Conservation (phyloP, 2,797 vertebrate species). For the Pelochelys cantorii region DNA sequence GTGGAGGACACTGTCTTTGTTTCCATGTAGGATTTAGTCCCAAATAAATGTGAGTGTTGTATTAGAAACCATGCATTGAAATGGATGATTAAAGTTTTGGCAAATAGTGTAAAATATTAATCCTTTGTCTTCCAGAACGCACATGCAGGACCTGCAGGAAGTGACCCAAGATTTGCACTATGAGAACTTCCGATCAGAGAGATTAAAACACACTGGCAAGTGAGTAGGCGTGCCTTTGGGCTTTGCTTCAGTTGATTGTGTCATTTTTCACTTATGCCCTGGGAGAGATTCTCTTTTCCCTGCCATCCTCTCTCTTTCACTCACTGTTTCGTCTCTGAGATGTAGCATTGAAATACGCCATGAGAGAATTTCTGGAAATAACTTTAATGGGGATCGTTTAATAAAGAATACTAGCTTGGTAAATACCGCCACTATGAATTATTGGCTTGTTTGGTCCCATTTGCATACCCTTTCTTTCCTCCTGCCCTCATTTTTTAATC, state of each 20-base stretch:
- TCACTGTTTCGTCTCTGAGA: background rate
- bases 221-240: conserved; percentile 45
- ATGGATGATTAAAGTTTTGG: background rate
- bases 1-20: background rate
- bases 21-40: background rate
- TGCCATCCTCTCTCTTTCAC: background rate
- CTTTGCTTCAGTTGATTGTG: background rate
- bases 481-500: background rate
- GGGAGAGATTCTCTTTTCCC: background rate
- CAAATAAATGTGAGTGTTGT: background rate
- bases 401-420: accelerated
- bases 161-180: conserved; percentile 93
- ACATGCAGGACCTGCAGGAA: conserved; percentile 94
- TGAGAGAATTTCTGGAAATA: background rate
- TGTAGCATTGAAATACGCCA: background rate
- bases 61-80: background rate
- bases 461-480: background rate
- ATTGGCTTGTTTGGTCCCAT: background rate
- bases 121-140: conserved; percentile 82
- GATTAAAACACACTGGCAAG: conserved; percentile 88
- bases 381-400: background rate
- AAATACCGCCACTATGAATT: background rate
- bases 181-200: conserved; percentile 94
- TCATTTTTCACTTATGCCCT: background rate
- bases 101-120: background rate